phyloP scores from a whole-genome alignment of 2,797 vertebrate genomes.

The Muscicapa comitata region DNA sequence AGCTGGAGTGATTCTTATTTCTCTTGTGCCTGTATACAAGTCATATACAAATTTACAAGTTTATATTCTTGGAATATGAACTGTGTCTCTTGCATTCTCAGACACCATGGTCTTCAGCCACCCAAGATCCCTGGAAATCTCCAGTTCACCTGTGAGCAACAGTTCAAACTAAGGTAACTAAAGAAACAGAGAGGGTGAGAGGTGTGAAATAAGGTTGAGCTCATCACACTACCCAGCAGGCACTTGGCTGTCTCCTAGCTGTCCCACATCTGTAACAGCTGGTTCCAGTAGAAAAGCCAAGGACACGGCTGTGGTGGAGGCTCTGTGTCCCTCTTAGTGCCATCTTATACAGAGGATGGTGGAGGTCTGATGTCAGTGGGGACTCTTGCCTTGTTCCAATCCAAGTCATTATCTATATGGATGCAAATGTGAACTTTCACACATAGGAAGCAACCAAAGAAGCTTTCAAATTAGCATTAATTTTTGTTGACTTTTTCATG shows the following conservation, averaged over 20 bases:
- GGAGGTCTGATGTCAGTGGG: background rate
- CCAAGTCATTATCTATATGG: background rate
- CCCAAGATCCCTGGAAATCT: background rate
- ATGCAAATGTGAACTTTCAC: background rate
- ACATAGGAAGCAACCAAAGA: background rate
- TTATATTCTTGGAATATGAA: background rate
- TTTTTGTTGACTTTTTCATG: background rate
- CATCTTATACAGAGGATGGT: background rate
- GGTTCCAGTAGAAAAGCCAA: background rate
- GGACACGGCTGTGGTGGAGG: background rate
- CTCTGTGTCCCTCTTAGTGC: background rate
- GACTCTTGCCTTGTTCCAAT: background rate
- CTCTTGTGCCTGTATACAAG: background rate
- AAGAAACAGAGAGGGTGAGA: background rate
- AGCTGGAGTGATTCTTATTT: background rate
- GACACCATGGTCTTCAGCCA: background rate
- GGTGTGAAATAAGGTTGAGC: background rate
- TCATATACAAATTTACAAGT: too few species aligned
- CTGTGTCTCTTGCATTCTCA: background rate
- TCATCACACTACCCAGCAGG: background rate
- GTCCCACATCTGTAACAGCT: background rate
- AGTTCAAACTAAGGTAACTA: background rate
- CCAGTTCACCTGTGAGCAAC: background rate
- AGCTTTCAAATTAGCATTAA: background rate
- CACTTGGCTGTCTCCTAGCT: background rate